These are phyloP conservation scores for Trogon melanurus DNA, from an alignment of 2,113 vertebrate species.

Conservation along the genomic window DNA sequence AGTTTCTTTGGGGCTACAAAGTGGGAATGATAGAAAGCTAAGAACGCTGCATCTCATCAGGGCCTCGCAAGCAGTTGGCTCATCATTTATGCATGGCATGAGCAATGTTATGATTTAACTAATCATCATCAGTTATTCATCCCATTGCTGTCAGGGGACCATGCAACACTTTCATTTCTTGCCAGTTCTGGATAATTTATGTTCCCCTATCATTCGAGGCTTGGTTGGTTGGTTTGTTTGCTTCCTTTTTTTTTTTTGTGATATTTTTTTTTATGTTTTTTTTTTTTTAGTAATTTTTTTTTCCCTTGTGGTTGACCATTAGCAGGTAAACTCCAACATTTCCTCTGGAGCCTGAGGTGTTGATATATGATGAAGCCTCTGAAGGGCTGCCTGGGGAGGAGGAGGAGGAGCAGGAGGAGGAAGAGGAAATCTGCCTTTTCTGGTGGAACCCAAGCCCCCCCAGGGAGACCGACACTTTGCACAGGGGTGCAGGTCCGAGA, in stretches of 20 bases:
- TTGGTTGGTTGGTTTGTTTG: background rate
- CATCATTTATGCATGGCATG: conserved; percentile 78
- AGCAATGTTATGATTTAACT: conserved; percentile 78
- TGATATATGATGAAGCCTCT: accelerated
- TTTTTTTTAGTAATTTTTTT: background rate
- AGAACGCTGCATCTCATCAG: conserved; percentile 32
- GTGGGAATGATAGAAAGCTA: conserved; percentile 49
- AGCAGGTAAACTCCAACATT: background rate
- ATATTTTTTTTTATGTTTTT: background rate
- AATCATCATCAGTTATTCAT: conserved; percentile 76
- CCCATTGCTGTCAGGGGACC: conserved; percentile 70
- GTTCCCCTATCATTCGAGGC: conserved; percentile 33
- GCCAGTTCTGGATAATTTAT: conserved; percentile 74
- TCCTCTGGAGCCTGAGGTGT: background rate
- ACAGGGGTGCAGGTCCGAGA: background rate
- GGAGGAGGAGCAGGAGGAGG: too few relatives aligned
- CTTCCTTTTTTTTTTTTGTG: background rate
- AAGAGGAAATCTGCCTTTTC: background rate
- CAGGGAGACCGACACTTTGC: background rate
- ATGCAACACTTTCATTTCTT: conserved; percentile 71
- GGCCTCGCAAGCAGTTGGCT: conserved; percentile 72
- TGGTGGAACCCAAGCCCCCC: too few relatives aligned
- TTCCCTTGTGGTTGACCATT: background rate
- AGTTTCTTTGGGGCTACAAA: conserved; percentile 64
- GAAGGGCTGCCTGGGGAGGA: accelerated